Evolutionary conservation across 1,140 invertebrate species (phyloP).

Genomic region (Drosophila navojoa): DNA sequence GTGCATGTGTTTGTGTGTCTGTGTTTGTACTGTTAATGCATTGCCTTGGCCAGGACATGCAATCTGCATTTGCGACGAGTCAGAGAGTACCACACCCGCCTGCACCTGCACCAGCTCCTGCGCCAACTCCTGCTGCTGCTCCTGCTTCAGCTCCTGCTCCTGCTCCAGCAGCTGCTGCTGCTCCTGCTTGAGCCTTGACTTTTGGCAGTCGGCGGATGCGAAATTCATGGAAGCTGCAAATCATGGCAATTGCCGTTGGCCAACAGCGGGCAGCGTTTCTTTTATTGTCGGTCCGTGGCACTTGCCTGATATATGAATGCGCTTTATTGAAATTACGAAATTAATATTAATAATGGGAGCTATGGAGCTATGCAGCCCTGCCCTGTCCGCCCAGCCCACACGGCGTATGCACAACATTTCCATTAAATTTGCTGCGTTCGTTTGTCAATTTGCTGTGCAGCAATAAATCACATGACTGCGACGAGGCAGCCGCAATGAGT

Average conservation of each 20-base stretch:
- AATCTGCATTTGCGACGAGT: slow-evolving; percentile 62
- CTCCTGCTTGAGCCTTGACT: slow-evolving; percentile 17
- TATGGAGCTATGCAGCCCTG: neutral
- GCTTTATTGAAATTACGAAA: slow-evolving; percentile 41
- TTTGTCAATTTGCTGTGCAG: slow-evolving; percentile 63
- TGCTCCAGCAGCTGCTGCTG: neutral
- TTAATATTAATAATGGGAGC: slow-evolving; percentile 71
- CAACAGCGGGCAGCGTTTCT: slow-evolving; percentile 2
- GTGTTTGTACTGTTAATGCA: slow-evolving; percentile 59
- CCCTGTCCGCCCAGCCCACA: slow-evolving; percentile 4
- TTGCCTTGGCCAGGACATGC: slow-evolving; percentile 61
- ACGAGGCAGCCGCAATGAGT: slow-evolving; percentile 22
- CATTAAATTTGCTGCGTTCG: slow-evolving; percentile 60
- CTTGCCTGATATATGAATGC: slow-evolving; percentile 50
- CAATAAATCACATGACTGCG: slow-evolving; percentile 54
- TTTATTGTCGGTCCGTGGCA: slow-evolving; percentile 46
- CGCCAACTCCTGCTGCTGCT: neutral
- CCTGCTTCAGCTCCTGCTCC: neutral
- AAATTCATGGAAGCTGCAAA: slow-evolving; percentile 53
- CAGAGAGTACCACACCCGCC: neutral
- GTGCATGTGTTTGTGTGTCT: slow-evolving; percentile 6
- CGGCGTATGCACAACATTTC: slow-evolving; percentile 61
- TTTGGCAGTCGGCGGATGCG: slow-evolving; percentile 14
- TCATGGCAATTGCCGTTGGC: slow-evolving; percentile 54
- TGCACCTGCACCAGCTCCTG: neutral